A percentile compares a stretch with the other conserved stretches of the same genome.
Conservation (phyloP, 2,888 invertebrate species). For the Podotricha telesiphe region DNA sequence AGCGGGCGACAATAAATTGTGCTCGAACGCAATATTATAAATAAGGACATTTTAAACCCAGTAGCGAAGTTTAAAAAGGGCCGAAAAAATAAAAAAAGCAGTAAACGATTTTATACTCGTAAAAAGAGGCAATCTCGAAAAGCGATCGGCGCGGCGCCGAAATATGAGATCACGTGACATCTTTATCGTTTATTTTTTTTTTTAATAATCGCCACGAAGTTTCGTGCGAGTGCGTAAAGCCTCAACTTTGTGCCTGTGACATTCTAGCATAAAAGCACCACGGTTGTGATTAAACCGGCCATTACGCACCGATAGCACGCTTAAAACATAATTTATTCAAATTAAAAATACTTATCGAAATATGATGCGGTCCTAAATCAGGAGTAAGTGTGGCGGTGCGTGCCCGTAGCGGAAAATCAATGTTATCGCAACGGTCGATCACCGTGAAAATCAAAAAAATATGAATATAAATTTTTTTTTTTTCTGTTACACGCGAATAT, state of each 20-base stretch:
- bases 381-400: slow-evolving; percentile 80
- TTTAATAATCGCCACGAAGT: slow-evolving; percentile 43
- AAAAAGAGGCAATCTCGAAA: slow-evolving; percentile 54
- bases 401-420: slow-evolving; percentile 66
- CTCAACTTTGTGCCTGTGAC: slow-evolving; percentile 51
- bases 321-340: slow-evolving; percentile 84
- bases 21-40: slow-evolving; percentile 41
- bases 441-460: slow-evolving; percentile 78
- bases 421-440: slow-evolving; percentile 69
- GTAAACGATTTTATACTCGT: slow-evolving; percentile 52
- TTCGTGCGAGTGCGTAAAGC: slow-evolving; percentile 40
- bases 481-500: slow-evolving; percentile 72
- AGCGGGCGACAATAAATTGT: slow-evolving; percentile 38
- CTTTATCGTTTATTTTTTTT: slow-evolving; percentile 65
- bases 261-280: slow-evolving; percentile 64
- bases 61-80: slow-evolving; percentile 42
- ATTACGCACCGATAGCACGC: slow-evolving; percentile 75
- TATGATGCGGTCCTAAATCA: slow-evolving; percentile 83
- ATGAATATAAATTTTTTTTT: slow-evolving; percentile 54
- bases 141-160: slow-evolving; percentile 55
- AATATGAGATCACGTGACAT: slow-evolving; percentile 71
- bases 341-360: slow-evolving; percentile 84
- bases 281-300: slow-evolving; percentile 72
- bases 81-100: slow-evolving; percentile 44
- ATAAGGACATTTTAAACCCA: slow-evolving; percentile 41